Evolutionary conservation across 1,140 invertebrate species (phyloP).

Genomic region (Apocrypta bakeri): DNA sequence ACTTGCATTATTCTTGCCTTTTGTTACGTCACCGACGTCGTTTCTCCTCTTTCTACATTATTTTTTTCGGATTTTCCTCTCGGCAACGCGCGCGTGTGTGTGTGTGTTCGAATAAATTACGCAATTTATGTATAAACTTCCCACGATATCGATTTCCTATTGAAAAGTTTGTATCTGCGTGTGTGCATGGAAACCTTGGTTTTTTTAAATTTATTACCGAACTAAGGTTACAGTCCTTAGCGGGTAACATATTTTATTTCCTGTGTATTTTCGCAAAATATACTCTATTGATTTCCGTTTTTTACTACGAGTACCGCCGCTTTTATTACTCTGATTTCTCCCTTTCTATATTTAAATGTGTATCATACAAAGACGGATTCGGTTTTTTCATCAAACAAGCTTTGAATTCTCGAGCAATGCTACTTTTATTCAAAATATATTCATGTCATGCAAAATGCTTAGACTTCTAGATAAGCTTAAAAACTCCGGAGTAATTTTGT

Average conservation of each 20-base stretch:
- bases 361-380: not conserved
- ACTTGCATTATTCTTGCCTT: too few species aligned
- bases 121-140: conserved; percentile 24
- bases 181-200: not conserved
- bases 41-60: not conserved
- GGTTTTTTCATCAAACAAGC: not conserved
- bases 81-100: not conserved
- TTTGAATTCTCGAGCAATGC: not conserved
- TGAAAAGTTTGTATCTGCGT: not conserved
- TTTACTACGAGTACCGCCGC: not conserved
- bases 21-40: not conserved
- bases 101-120: conserved; percentile 16
- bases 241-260: not conserved
- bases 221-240: not conserved
- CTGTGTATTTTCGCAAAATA: not conserved
- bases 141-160: conserved; percentile 14
- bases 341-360: not conserved
- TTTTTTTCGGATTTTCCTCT: conserved; percentile 29
- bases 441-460: not conserved
- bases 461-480: not conserved
- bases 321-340: not conserved
- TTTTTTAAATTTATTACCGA: not conserved
- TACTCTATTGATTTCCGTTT: not conserved
- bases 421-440: not conserved
- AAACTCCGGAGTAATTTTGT: not conserved